Evolutionary conservation across 35 echinoderm and acorn worm genomes (phyloP), one percentile per base, ranked within the genome.

Genomic region (Lytechinus pictus): DNA sequence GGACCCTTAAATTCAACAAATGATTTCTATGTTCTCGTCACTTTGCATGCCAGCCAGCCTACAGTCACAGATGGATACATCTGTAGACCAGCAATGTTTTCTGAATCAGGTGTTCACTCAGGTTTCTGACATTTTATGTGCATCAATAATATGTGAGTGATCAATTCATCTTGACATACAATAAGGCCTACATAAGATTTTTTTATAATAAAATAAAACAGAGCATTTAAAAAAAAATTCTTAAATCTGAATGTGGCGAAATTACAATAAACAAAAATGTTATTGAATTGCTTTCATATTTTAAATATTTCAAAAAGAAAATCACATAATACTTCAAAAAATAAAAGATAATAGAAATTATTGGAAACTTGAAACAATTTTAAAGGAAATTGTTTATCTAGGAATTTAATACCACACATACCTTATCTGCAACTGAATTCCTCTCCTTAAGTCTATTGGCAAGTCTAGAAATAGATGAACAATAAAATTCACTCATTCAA

Each of bases 371-470:
- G 61, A 14, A 19, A 21, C 16, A 71, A 71, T 71, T 21, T 71
- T 21, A 6, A 14, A 19, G 61, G 61, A 71, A 71, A 71, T 16
- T 13, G 33, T 44, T 44, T 44, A 44, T 44, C 33, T 44, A 44
- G 33, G 2, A 44, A 44, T 44, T 44, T 44, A 44, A 44, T 44
- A 44, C 33, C 33, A 44, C 14, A 10, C 88, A 90, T 93, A 93
- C 92, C 92, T 93, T 93, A 57, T 93, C 92, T 3, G 92, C 92
- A 27, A 93, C 55, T 93, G 92, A 54, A 57, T 93, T 93, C 27
- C 55, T 57, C 28, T 57, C 53, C 9, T 24, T 7, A 9, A 93
- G 92, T 93, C 92, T 93, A 13, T 54, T 54, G 53, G 14, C 13
- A 93, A 93, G 92, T 57, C 92, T 93, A 11, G 88, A 79, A 24